Evolutionary conservation across 2,113 vertebrate species (phyloP), one percentile per base, ranked within the genome.

Genomic region (Hippocampus abdominalis): DNA sequence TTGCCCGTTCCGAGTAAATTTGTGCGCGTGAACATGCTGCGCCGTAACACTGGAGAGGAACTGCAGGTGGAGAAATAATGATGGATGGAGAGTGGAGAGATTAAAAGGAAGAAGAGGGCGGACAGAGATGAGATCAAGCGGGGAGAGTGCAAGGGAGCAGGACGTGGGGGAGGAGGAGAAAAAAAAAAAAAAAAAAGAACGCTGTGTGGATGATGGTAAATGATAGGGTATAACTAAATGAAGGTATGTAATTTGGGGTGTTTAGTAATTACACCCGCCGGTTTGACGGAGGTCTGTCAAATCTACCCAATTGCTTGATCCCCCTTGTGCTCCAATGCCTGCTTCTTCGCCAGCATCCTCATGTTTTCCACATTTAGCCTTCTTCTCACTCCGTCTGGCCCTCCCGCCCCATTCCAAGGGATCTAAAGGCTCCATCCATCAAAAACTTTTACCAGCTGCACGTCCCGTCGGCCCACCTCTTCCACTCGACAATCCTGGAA

Each of bases 211-310:
- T 82, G 73, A 82, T 79, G 80, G 86, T 73, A 89, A 90, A 90
- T 90, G 80, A 90, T 84, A 89, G 87, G 86, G 86, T 87, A 73
- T 72, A 82, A 81, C 84, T 87, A 90, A 89, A 88, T 86, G 87
- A 88, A 80, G 85, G 80, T 89, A 88, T 90, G 89, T 90, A 90
- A 90, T 90, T 90, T 90, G 82, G 87, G 84, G 84, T 90, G 87
- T 90, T 90, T 88, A 86, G 89, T 88, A 90, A 90, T 90, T 90
- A 87, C 81, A 75, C 84, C 85, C 81, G 73, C 84, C 85, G 77
- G 86, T 85, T 87, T 90, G 89, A 90, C 81, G 83, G 85, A 85
- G 82, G 85, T 80, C 84, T 90, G 89, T 90, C 87, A 79, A 85
- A 86, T 82, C 82, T 82, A 79, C 70, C 68, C 79, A 27, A 64